A percentile compares a stretch with the other conserved stretches of the same genome.
phyloP scores from a whole-genome alignment of 1,140 invertebrate genomes.

The Sarcophaga bullata region DNA sequence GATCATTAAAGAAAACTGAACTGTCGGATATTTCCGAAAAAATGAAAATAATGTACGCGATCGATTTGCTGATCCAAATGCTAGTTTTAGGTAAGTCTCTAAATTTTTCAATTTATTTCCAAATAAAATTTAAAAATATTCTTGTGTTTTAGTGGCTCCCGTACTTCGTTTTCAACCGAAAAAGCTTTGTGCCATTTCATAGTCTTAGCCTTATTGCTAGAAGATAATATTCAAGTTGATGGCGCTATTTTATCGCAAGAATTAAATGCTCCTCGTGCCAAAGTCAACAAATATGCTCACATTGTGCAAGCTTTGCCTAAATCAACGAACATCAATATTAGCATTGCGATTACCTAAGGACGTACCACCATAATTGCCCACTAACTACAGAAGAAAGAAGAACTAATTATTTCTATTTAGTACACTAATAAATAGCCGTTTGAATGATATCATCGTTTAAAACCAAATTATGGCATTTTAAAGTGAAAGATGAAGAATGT shows the following conservation, averaged over 20 bases:
- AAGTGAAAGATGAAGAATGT: too few species aligned
- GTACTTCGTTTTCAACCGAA: conserved; percentile 55
- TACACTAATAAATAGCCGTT: too few species aligned
- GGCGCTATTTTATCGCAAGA: conserved; percentile 50
- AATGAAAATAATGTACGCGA: conserved; percentile 61
- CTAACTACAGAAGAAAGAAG: conserved; percentile 54
- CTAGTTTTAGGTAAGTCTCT: conserved; percentile 45
- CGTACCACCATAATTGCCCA: conserved; percentile 49
- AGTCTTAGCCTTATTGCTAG: conserved; percentile 56
- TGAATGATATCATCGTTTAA: too few species aligned
- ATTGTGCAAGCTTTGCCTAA: conserved; percentile 57
- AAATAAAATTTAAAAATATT: neutral
- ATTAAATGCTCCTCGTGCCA: conserved; percentile 53
- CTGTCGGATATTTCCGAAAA: conserved; percentile 60
- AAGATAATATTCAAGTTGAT: conserved; percentile 55
- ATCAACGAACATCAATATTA: conserved; percentile 51
- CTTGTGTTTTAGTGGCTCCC: conserved; percentile 45
- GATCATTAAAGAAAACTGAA: conserved; percentile 53
- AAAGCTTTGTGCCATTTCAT: conserved; percentile 62
- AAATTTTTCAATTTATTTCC: neutral
- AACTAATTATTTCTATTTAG: conserved; percentile 20
- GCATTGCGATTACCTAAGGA: conserved; percentile 55
- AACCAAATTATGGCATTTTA: too few species aligned
- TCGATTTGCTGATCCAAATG: conserved; percentile 56
- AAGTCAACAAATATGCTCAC: conserved; percentile 57